Conservation (phyloP, 2,797 vertebrate genomes). For the Anguilla obscura region DNA sequence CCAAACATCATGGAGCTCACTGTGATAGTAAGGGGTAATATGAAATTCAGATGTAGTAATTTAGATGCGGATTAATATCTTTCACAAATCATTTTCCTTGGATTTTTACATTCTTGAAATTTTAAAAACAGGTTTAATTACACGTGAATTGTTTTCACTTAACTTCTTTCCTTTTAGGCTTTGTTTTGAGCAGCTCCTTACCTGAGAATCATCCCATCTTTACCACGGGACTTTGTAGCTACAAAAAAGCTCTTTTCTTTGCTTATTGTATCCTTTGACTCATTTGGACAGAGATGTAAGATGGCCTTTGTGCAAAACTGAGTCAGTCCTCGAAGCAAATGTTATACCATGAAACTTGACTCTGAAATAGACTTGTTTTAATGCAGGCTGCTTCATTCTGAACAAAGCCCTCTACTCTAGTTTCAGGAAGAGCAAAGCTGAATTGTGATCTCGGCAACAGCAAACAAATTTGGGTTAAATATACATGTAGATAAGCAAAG, state of each 20-base stretch:
- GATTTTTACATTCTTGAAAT: too few species aligned
- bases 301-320: neutral
- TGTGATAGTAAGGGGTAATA: too few species aligned
- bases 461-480: neutral
- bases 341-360: neutral
- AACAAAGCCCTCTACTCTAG: slow-evolving; percentile 2
- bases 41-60: too few species aligned
- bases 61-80: too few species aligned
- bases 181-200: neutral
- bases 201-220: neutral
- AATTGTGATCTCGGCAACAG: neutral
- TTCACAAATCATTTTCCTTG: too few species aligned
- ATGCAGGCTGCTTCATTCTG: neutral
- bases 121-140: neutral
- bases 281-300: slow-evolving; percentile 1
- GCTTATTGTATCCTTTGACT: neutral
- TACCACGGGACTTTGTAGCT: neutral
- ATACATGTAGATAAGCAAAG: neutral
- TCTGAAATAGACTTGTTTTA: neutral
- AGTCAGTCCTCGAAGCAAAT: neutral
- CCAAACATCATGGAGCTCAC: too few species aligned
- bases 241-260: neutral
- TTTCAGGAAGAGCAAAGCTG: neutral
- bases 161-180: neutral
- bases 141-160: neutral